Evolutionary conservation across 2,113 vertebrate species (phyloP).

Genomic region (Notechis scutatus): DNA sequence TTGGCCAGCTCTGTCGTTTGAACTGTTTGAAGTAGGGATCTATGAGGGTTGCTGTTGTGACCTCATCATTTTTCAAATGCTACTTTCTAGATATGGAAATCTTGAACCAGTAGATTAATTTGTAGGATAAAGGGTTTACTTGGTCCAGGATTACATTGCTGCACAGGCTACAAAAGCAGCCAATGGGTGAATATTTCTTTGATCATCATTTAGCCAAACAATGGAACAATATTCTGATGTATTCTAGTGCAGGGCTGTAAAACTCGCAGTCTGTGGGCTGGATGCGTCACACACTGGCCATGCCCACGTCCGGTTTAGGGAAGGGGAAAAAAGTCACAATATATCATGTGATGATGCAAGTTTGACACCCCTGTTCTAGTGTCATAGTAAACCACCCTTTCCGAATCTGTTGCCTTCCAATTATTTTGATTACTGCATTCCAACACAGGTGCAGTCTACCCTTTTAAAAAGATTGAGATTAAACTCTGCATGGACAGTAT

Average conservation of each 20-base stretch:
- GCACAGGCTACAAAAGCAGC: neutral
- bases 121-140: neutral
- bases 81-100: neutral
- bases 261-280: too few species aligned
- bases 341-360: too few species aligned
- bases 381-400: neutral
- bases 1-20: too few species aligned
- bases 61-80: neutral
- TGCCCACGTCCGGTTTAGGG: too few species aligned
- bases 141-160: neutral
- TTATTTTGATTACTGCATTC: neutral
- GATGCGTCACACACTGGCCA: too few species aligned
- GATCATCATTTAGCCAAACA: neutral
- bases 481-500: neutral
- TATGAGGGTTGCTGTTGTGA: neutral
- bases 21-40: neutral
- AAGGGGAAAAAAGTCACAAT: too few species aligned
- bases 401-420: neutral
- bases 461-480: neutral
- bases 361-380: neutral
- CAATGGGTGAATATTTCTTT: neutral
- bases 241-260: neutral
- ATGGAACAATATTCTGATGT: neutral
- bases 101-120: neutral
- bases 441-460: neutral